phyloP scores from a whole-genome alignment of 35 echinoderm and acorn worm species.

The Holothuria glaberrima region DNA sequence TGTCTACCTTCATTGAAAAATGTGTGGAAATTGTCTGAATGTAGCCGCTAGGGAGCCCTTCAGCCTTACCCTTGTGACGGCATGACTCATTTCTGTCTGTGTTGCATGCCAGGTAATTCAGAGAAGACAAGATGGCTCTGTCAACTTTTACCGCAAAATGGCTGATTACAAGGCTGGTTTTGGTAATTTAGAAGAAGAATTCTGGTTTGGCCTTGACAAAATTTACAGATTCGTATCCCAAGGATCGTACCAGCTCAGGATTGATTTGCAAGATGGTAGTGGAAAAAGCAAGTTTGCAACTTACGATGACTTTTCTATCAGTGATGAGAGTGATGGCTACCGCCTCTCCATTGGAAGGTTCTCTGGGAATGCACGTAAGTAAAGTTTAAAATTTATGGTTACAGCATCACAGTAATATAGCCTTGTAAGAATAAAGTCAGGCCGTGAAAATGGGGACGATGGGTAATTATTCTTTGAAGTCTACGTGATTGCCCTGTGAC shows the following conservation, averaged over 20 bases:
- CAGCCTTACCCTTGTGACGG: too few species aligned
- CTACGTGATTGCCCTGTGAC: too few species aligned
- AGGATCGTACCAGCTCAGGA: slow-evolving; percentile 42
- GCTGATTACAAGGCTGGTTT: slow-evolving; percentile 35
- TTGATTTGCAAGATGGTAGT: slow-evolving; percentile 18
- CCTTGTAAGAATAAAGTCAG: too few species aligned
- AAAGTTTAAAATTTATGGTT: too few species aligned
- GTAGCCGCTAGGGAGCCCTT: too few species aligned
- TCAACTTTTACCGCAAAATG: slow-evolving; percentile 33
- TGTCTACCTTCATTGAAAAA: too few species aligned
- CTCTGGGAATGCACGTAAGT: slow-evolving; percentile 27
- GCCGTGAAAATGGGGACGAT: too few species aligned
- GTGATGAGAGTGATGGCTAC: slow-evolving; percentile 10
- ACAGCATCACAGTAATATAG: too few species aligned
- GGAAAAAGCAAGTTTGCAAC: not conserved
- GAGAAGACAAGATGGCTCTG: slow-evolving; percentile 19
- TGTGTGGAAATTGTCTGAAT: too few species aligned
- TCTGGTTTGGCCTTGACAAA: slow-evolving; percentile 60
- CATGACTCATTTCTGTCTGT: too few species aligned
- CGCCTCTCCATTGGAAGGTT: not conserved
- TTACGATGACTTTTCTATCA: slow-evolving; percentile 1
- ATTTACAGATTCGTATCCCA: slow-evolving; percentile 14
- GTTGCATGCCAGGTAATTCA: slow-evolving; percentile 15
- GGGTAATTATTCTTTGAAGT: too few species aligned
- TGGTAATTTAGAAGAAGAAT: slow-evolving; percentile 45